Evolutionary conservation across 2,797 vertebrate species (phyloP).

Genomic region (Dermochelys coriacea): DNA sequence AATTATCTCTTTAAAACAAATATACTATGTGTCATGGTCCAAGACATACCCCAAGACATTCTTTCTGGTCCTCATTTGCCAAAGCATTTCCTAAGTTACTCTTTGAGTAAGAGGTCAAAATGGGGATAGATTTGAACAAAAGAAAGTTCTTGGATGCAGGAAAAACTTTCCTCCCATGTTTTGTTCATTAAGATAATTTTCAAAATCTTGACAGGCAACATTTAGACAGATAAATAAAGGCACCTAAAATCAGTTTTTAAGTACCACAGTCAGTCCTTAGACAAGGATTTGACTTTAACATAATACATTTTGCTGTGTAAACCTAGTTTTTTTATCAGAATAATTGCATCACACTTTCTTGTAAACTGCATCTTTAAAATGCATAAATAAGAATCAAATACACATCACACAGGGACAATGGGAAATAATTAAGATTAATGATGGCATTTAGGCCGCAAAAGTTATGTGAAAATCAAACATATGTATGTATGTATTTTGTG

Average conservation of each 20-base stretch:
- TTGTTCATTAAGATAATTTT: neutral
- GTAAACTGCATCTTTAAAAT: neutral
- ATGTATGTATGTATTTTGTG: too few relatives aligned
- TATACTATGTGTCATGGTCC: neutral
- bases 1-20: constrained; percentile 23
- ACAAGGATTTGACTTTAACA: neutral
- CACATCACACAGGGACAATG: neutral
- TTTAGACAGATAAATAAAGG: neutral
- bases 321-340: neutral
- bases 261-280: too few relatives aligned
- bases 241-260: too few relatives aligned
- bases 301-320: neutral
- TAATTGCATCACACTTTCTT: neutral
- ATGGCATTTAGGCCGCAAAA: too few relatives aligned
- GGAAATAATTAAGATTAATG: too few relatives aligned
- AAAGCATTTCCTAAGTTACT: neutral
- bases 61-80: neutral
- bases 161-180: neutral
- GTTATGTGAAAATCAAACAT: too few relatives aligned
- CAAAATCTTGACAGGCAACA: neutral
- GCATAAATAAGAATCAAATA: neutral
- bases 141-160: too few relatives aligned
- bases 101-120: constrained; percentile 11
- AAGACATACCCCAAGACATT: neutral
- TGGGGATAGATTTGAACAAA: neutral